Evolutionary conservation across 2,113 vertebrate species (phyloP).

Genomic region (Centropus bengalensis): DNA sequence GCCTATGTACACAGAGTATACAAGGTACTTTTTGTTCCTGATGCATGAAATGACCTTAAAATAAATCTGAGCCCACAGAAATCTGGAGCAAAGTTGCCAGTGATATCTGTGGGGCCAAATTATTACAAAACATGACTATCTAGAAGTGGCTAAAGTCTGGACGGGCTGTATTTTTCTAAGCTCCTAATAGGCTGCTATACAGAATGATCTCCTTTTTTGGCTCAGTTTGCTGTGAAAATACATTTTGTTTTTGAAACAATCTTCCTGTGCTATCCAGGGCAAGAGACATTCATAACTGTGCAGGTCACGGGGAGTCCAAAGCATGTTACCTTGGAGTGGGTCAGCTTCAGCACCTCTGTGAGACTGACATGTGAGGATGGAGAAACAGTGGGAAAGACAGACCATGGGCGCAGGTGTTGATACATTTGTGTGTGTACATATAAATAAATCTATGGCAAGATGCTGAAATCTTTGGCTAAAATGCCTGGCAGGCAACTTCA

Average conservation of each 20-base stretch:
- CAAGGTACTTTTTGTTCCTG: neutral
- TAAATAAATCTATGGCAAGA: neutral
- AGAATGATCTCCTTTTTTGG: neutral
- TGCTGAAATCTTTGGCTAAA: neutral
- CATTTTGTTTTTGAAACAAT: neutral
- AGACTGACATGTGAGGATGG: neutral
- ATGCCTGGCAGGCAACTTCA: neutral
- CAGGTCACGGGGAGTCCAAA: neutral
- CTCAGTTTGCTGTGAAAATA: neutral
- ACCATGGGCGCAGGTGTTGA: fast-evolving
- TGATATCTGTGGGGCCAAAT: neutral
- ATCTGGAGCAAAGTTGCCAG: neutral
- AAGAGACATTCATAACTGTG: neutral
- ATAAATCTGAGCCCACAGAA: neutral
- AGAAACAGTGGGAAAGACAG: neutral
- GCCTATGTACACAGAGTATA: neutral
- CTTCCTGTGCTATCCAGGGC: neutral
- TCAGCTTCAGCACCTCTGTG: neutral
- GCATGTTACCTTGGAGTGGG: neutral
- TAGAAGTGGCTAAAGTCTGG: neutral
- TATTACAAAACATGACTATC: neutral
- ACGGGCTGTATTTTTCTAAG: neutral
- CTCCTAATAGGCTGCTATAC: neutral
- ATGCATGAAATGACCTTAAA: neutral
- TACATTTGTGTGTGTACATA: neutral